Conservation (phyloP, 1,140 invertebrate species). For the Yoshiicerus persimilis region DNA sequence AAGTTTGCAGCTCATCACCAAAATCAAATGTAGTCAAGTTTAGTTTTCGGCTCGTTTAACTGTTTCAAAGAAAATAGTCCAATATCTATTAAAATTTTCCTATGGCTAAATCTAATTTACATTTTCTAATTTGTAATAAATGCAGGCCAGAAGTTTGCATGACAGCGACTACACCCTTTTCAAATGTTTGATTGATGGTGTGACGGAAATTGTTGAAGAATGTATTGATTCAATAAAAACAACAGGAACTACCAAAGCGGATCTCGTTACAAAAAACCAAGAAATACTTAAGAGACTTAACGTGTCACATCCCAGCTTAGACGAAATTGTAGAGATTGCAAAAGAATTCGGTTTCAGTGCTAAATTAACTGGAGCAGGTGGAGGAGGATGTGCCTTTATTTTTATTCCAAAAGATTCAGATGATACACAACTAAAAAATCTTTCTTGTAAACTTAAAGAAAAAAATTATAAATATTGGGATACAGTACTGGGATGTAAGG, state of each 20-base stretch:
- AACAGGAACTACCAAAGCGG: not conserved
- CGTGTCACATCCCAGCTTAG: slow-evolving; percentile 83
- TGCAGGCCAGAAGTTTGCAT: slow-evolving; percentile 55
- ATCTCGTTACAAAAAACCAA: slow-evolving; percentile 83
- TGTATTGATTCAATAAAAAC: slow-evolving; percentile 55
- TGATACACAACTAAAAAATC: not conserved
- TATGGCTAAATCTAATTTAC: too few relatives aligned
- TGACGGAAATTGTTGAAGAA: slow-evolving; percentile 63
- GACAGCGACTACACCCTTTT: slow-evolving; percentile 63
- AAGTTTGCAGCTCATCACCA: too few relatives aligned
- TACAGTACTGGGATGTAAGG: slow-evolving; percentile 26
- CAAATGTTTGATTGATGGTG: slow-evolving; percentile 67
- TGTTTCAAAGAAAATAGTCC: too few relatives aligned
- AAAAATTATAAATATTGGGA: slow-evolving; percentile 24
- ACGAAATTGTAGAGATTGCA: slow-evolving; percentile 73
- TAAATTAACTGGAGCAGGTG: slow-evolving; percentile 91
- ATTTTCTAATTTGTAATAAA: not conserved
- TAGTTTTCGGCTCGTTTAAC: too few relatives aligned
- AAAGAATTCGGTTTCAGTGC: slow-evolving; percentile 68
- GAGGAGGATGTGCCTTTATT: slow-evolving; percentile 78
- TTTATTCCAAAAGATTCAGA: slow-evolving; percentile 52
- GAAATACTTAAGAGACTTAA: slow-evolving; percentile 72
- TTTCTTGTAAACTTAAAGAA: not conserved
- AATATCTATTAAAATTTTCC: too few relatives aligned
- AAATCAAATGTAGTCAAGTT: too few relatives aligned